phyloP scores from a whole-genome alignment of 2,113 vertebrate genomes.

The Podarcis raffonei region DNA sequence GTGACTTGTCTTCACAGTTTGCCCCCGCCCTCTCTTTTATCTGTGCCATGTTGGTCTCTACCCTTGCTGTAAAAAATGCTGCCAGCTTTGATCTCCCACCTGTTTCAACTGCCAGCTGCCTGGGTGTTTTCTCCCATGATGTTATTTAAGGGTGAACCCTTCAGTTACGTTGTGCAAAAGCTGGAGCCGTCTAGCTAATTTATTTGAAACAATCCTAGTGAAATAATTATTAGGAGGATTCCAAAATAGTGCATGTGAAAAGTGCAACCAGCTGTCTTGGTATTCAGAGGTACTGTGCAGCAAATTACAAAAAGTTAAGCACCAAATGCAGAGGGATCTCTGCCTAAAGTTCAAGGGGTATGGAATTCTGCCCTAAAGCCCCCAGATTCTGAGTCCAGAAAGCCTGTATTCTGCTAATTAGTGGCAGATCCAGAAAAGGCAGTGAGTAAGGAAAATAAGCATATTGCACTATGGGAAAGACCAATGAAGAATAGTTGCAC shows the following conservation, averaged over 20 bases:
- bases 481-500: not conserved
- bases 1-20: not conserved
- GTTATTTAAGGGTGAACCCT: not conserved
- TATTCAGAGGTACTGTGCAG: not conserved
- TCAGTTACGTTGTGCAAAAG: not conserved
- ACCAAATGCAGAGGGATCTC: not conserved
- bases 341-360: not conserved
- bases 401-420: not conserved
- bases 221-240: conserved; percentile 2
- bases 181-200: not conserved
- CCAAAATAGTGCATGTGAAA: not conserved
- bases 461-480: not conserved
- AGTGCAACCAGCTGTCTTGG: not conserved
- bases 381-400: not conserved
- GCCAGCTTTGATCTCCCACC: conserved; percentile 17
- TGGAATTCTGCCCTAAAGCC: not conserved
- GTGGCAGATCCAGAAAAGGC: not conserved
- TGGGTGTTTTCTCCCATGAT: not conserved
- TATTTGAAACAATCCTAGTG: not conserved
- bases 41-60: not conserved
- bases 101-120: conserved; percentile 7
- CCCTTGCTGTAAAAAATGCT: not conserved
- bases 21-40: not conserved
- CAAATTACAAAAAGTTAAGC: not conserved
- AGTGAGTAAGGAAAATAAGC: not conserved